Conservation (phyloP, 2,888 invertebrate genomes). For the Leucophenga maculata region DNA sequence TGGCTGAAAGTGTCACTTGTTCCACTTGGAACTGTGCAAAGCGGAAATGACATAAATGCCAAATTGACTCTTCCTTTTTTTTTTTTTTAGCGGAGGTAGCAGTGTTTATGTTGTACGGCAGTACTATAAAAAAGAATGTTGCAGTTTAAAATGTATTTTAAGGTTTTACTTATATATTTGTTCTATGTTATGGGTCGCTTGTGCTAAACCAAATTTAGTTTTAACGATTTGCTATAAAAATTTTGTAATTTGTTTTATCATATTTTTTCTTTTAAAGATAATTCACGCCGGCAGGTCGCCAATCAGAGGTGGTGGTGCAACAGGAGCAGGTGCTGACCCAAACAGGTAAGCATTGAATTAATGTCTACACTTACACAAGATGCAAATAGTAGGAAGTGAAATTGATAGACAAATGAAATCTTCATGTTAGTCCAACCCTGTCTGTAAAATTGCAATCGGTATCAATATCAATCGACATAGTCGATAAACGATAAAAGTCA, state of each 20-base stretch:
- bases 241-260: neutral
- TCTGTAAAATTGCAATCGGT: too few species aligned
- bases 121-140: neutral
- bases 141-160: too few species aligned
- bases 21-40: neutral
- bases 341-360: slow-evolving; percentile 74
- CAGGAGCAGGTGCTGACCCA: slow-evolving; percentile 73
- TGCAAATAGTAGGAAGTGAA: slow-evolving; percentile 30
- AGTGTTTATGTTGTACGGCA: too few species aligned
- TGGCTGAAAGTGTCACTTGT: neutral
- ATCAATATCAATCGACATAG: too few species aligned
- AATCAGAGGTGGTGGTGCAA: slow-evolving; percentile 73
- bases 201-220: too few species aligned
- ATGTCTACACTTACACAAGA: slow-evolving; percentile 19
- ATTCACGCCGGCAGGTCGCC: slow-evolving; percentile 76
- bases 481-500: too few species aligned
- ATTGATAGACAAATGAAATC: neutral
- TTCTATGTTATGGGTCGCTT: too few species aligned
- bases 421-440: too few species aligned
- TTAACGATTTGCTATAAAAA: too few species aligned
- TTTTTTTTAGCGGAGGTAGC: too few species aligned
- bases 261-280: slow-evolving; percentile 75
- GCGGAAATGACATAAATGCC: neutral
- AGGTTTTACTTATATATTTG: too few species aligned
- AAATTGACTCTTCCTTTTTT: neutral